These are phyloP conservation scores for Dasysyrphus albostriatus DNA, from an alignment of 2,888 invertebrate genomes.

Conservation along the genomic window DNA sequence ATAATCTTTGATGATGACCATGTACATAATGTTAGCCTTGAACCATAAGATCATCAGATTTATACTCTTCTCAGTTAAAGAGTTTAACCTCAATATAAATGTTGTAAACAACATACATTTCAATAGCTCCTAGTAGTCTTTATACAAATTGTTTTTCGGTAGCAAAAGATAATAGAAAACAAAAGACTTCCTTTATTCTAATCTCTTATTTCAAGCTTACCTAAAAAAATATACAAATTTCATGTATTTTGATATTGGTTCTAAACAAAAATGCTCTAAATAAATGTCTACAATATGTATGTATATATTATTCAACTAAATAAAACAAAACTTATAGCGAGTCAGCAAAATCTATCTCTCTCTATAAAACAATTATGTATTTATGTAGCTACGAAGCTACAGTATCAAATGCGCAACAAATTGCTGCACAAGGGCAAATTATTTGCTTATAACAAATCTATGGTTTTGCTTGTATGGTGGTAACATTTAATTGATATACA, in stretches of 20 bases:
- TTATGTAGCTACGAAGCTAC: too few species aligned
- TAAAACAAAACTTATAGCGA: neutral
- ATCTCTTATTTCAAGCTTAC: neutral
- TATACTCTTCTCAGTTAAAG: too few species aligned
- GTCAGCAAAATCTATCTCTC: neutral
- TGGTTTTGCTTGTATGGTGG: neutral
- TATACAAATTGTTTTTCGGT: too few species aligned
- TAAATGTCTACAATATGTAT: too few species aligned
- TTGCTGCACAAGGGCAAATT: slow-evolving; percentile 16
- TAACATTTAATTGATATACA: neutral
- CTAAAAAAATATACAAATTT: neutral
- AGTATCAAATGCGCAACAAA: neutral
- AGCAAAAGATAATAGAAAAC: neutral
- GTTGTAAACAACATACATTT: too few species aligned
- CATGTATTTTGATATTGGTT: neutral
- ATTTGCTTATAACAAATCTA: neutral
- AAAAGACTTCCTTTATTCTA: neutral
- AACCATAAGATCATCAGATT: too few species aligned
- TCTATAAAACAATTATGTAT: neutral
- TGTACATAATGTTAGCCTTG: too few species aligned
- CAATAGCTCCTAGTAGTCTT: too few species aligned
- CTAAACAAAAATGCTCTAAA: too few species aligned
- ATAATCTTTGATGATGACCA: too few species aligned
- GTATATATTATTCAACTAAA: neutral
- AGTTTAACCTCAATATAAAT: too few species aligned